Percentiles rank a stretch among this genome's conserved stretches.
Evolutionary conservation across 1,140 invertebrate genomes (phyloP).

Genomic region (Drepana arcuata): DNA sequence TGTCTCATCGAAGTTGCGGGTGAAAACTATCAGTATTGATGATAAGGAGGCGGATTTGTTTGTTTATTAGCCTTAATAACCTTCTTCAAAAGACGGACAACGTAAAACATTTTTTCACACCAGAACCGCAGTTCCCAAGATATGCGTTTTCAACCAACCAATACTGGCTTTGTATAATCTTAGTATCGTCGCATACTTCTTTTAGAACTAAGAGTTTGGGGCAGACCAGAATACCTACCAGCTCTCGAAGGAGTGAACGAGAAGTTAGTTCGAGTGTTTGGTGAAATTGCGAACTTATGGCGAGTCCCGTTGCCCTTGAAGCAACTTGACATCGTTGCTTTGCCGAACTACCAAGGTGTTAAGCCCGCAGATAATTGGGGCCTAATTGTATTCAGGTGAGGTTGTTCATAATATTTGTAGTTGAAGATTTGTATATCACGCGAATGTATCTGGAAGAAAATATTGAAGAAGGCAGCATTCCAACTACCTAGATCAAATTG

Average conservation of each 20-base stretch:
- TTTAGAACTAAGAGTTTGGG: conserved; percentile 78
- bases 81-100: no score
- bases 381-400: conserved; percentile 82
- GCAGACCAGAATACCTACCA: conserved; percentile 75
- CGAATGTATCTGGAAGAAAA: no score
- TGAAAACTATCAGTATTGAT: no score
- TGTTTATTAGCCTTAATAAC: no score
- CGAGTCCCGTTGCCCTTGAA: conserved; percentile 76
- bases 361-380: conserved; percentile 84
- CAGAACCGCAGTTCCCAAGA: no score
- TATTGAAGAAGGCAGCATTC: no score
- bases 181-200: conserved; percentile 4
- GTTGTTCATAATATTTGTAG: conserved; percentile 5
- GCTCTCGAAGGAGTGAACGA: conserved; percentile 63
- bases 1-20: no score
- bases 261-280: conserved; percentile 39
- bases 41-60: no score
- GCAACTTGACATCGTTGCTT: conserved; percentile 86
- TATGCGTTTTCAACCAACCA: no score
- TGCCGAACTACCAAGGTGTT: conserved; percentile 83
- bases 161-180: no score
- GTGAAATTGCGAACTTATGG: conserved; percentile 46
- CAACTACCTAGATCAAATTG: no score
- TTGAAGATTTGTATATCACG: conserved; percentile 1
- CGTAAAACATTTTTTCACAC: no score